Evolutionary conservation across 2,888 invertebrate genomes (phyloP), one percentile per base, ranked within the genome.

Genomic region (Eugnorisma glareosa): DNA sequence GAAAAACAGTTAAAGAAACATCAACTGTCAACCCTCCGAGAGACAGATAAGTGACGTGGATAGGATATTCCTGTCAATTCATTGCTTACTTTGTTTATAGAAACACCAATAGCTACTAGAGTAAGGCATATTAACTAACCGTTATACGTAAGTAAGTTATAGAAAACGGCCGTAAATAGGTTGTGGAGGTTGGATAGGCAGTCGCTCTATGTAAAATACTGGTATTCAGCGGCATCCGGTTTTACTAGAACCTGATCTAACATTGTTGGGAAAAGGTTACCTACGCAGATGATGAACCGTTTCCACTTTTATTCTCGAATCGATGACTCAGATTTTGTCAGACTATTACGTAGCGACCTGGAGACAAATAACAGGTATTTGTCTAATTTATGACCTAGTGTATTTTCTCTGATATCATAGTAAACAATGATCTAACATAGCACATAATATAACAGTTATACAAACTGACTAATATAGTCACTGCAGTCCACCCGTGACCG

Each of bases 401-500:
- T 61, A 35, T n/a, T 64, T 64, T 6, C 18, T 31, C 13, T 72
- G 59, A 48, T 59, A 61, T 73, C 37, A 79, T 61, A 13, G 54
- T 74, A 54, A 78, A 67, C 67, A 73, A 63, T 57, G 54, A 45
- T 69, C 43, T 67, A 48, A 69, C 10, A 51, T 59, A 51, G 43
- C 35, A 51, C 48, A 51, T 45, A 31, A n/a, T 48, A 31, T 45
- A 21, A 15, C 21, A 67, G 24, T 48, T 28, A 21, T 68, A 68
- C 45, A 57, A 61, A 69, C 48, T 51, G 37, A 5, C 48, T 48
- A 69, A 7, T 59, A 15, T 43, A 72, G 37, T 64, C 71, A 51
- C 72, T 75, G 79, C 72, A 70, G 67, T 59, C 57, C 28, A 45
- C 35, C 59, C 74, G 63, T 45, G 72, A 59, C 76, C 45, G 70